Base-by-base conservation (phyloP, 2,113 vertebrate genomes). In the Ctenomys sociabilis region DNA sequence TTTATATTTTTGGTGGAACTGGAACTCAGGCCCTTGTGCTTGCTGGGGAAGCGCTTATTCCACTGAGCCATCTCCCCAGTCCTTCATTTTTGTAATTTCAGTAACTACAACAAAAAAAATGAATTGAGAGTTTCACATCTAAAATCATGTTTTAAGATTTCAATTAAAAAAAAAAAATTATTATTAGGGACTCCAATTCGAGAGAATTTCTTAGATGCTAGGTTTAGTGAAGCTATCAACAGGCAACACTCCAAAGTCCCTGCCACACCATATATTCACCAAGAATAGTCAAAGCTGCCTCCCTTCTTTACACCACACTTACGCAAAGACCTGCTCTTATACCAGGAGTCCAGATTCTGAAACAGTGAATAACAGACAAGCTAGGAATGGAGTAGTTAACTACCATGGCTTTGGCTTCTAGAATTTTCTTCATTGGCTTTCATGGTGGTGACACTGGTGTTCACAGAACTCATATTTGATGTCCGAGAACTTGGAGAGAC, bases 341-440 rank as follows among this genome's bases (percentile, higher is more conserved):
- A 78, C 82, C 85, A 72, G 61, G 8, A 24, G 32, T n/a, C 30
- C 52, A 83, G 54, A 54, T 13, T 32, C 91, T 68, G 30, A 13
- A 32, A 68, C 1, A 81, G 28, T 22, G 59, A 7, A n/a, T 63
- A 49, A 95, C 52, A 92, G 83, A 95, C 19, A 49, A 49, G 54
- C 11, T 78, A 40, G 3, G 14, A 85, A 72, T 4, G 43, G 82
- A 85, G 72, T 88, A 93, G 88, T 96, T 97, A 98, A 94, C 82
- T 99, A 99, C 99, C 99, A 97, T 99, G 99, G 97, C 97, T 98
- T 92, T 98, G 99, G 86, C 98, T 99, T 98, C 98, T 99, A 90
- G 98, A 98, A 96, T 87, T 98, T 37, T 99, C 99, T 97, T 99
- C 99, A 12, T 97, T 32, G 57, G 98, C 98, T 98, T 98, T 99